A percentile compares a stretch with the other conserved stretches of the same genome.
Evolutionary conservation across 2,113 vertebrate species (phyloP).

Genomic region (Hystrix brachyura): DNA sequence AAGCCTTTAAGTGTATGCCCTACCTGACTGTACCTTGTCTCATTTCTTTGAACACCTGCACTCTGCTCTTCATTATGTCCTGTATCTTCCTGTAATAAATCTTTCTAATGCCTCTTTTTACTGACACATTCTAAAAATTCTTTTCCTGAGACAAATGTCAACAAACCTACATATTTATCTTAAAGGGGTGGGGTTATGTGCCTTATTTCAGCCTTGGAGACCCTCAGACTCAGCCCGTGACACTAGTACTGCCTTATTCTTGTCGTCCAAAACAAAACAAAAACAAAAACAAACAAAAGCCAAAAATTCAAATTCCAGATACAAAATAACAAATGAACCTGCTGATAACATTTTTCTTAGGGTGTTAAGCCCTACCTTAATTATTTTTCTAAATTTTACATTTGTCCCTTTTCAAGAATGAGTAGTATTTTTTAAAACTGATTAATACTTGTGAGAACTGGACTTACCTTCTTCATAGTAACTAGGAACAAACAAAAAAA

Average conservation of each 20-base stretch:
- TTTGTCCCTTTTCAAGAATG: slow-evolving; percentile 68
- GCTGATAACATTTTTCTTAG: slow-evolving; percentile 27
- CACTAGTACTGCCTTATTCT: slow-evolving; percentile 43
- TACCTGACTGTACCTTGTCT: too few species aligned
- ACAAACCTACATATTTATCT: too few species aligned
- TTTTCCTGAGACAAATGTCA: too few species aligned
- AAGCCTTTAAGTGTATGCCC: too few species aligned
- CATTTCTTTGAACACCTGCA: too few species aligned
- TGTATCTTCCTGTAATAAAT: too few species aligned
- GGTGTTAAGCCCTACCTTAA: background rate
- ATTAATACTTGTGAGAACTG: slow-evolving; percentile 63
- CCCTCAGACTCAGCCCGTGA: too few species aligned
- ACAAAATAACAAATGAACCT: slow-evolving; percentile 56
- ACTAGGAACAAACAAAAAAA: background rate
- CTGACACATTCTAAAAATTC: too few species aligned
- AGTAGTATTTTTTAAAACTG: slow-evolving; percentile 9
- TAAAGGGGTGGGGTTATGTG: too few species aligned
- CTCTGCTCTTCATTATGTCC: too few species aligned
- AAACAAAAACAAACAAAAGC: background rate
- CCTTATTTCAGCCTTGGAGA: too few species aligned
- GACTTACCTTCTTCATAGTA: slow-evolving; percentile 67
- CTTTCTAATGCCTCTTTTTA: too few species aligned
- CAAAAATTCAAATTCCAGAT: slow-evolving; percentile 4
- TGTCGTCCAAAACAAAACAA: slow-evolving; percentile 58
- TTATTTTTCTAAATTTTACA: slow-evolving; percentile 61